Evolutionary conservation across 2,797 vertebrate species (phyloP), one percentile per base, ranked within the genome.

Genomic region (Pagetopsis macropterus): DNA sequence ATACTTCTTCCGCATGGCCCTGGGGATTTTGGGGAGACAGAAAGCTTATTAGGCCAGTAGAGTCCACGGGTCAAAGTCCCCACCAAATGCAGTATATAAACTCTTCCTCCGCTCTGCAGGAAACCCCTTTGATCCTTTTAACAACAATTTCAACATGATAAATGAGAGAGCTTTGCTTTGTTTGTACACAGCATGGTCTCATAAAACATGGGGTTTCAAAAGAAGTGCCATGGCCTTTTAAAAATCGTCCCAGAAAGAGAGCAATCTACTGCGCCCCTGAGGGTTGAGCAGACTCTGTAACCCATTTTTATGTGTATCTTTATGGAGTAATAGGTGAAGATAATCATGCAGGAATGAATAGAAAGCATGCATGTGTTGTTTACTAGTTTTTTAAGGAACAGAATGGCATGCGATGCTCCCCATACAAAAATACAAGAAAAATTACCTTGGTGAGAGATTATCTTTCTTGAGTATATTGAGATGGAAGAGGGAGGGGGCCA

Each of bases 401-500:
- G 51, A 66, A 43, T 4, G n/a, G 37, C 31, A 43, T 57, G 44
- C 45, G 62, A 8, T 46, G 31, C 40, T 56, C 66, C 11, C 9
- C 21, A 19, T 70, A 33, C 37, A 73, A 45, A 45, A 50, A 46
- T 19, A 55, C 5, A n/a, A 57, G 70, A 67, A 40, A 37, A 56
- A 15, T 1, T 87, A 98, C 98, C 95, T 95, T 2, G 97, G 96
- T 2, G 97, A 96, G 17, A 94, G 91, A 87, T 95, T 98, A 89
- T 98, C 98, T 86, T 97, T 99, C 92, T 98, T 99, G 78, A 97
- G 86, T 77, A 97, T 94, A 83, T 98, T 99, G 57, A 99, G 97
- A 81, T 99, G 98, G 87, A 99, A 99, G 31, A 99, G 97, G 3
- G 98, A 99, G 3, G 98, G 98, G 2, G 98, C 98, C 87, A 99